phyloP scores from a whole-genome alignment of 1,140 invertebrate genomes.

The Anastrepha obliqua region DNA sequence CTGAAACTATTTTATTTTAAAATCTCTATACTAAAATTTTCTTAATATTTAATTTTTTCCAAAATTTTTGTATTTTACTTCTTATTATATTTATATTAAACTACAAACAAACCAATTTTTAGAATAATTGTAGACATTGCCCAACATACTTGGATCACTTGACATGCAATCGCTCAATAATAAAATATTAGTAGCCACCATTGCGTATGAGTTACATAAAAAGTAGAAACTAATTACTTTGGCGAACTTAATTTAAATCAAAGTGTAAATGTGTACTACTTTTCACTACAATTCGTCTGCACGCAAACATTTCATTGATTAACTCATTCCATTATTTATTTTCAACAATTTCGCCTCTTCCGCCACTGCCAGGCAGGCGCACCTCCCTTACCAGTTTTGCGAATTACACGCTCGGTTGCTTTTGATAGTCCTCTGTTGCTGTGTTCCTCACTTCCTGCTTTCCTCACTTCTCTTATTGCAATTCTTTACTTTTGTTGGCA shows the following conservation, averaged over 20 bases:
- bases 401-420: not conserved
- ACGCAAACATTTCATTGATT: conserved; percentile 6
- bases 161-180: too few species aligned
- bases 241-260: not conserved
- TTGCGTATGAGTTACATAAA: not conserved
- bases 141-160: too few species aligned
- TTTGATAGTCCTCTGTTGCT: not conserved
- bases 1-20: too few species aligned
- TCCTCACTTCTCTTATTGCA: not conserved
- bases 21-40: too few species aligned
- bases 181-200: too few species aligned
- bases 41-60: too few species aligned
- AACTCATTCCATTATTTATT: not conserved
- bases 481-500: not conserved
- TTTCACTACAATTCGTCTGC: not conserved
- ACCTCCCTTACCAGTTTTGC: too few species aligned
- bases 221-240: not conserved
- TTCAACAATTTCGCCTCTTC: not conserved
- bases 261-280: not conserved
- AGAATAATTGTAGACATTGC: too few species aligned
- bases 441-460: not conserved
- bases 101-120: too few species aligned
- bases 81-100: too few species aligned
- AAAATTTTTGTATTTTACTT: too few species aligned
- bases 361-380: not conserved